These are phyloP conservation scores for Corythaixoides concolor DNA, from an alignment of 2,113 vertebrate genomes.

Conservation along the genomic window DNA sequence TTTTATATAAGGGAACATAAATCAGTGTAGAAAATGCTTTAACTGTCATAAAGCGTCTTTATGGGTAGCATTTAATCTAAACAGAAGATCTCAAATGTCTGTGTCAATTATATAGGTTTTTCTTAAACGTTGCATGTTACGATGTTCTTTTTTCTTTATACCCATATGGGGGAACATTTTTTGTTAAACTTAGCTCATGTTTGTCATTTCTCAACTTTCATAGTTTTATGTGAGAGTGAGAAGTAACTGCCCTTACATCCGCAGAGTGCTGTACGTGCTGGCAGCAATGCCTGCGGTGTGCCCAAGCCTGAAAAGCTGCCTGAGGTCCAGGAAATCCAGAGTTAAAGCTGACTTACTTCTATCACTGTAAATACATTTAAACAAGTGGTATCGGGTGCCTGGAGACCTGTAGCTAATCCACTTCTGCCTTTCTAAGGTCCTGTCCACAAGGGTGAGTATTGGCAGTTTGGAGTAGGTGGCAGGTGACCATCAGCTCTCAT, in stretches of 20 bases:
- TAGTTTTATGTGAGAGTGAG: neutral
- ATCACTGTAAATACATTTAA: neutral
- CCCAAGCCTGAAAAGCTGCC: neutral
- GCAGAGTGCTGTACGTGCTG: neutral
- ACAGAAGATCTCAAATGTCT: neutral
- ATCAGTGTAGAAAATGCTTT: constrained; percentile 19
- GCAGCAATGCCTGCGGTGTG: fast-evolving
- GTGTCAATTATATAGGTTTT: neutral
- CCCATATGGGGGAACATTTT: neutral
- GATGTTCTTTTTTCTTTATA: neutral
- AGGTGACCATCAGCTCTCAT: neutral
- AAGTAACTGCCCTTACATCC: neutral
- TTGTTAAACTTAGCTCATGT: neutral
- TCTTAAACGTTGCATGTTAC: neutral
- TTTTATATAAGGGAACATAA: constrained; percentile 26
- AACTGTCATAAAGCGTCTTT: neutral
- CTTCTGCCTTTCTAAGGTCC: neutral
- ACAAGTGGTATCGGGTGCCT: neutral
- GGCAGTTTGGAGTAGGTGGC: neutral
- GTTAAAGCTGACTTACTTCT: neutral
- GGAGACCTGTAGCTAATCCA: neutral
- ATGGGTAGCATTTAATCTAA: neutral
- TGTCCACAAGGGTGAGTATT: neutral
- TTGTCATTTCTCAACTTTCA: neutral
- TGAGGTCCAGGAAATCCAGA: neutral